phyloP scores from a whole-genome alignment of 1,140 invertebrate genomes.

The Artemia franciscana region DNA sequence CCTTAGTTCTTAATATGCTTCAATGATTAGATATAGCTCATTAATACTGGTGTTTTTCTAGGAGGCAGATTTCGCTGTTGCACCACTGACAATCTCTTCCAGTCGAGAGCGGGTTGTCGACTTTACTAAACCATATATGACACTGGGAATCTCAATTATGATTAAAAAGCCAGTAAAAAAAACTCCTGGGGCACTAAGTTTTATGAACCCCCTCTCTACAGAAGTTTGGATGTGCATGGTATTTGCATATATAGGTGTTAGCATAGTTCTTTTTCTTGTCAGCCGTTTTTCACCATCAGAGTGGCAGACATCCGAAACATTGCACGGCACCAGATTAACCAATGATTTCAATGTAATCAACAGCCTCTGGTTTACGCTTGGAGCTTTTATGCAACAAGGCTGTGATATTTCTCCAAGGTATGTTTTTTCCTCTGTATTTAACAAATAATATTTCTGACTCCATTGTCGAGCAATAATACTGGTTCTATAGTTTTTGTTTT shows the following conservation, averaged over 20 bases:
- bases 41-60: constrained; percentile 23
- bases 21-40: too few species aligned
- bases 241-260: constrained; percentile 87
- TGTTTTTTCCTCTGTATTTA: too few species aligned
- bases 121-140: constrained; percentile 94
- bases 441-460: too few species aligned
- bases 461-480: too few species aligned
- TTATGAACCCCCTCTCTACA: constrained; percentile 83
- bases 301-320: constrained; percentile 37
- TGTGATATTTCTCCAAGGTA: constrained; percentile 86
- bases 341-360: constrained; percentile 95
- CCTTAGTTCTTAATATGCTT: too few species aligned
- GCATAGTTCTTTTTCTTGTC: constrained; percentile 81
- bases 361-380: constrained; percentile 85
- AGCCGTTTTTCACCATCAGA: constrained; percentile 89
- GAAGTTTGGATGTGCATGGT: constrained; percentile 95
- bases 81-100: constrained; percentile 80
- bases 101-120: constrained; percentile 85
- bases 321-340: too few species aligned
- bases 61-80: constrained; percentile 91
- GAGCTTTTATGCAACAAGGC: constrained; percentile 94
- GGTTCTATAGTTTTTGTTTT: too few species aligned
- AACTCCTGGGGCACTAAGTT: constrained; percentile 81
- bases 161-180: constrained; percentile 88
- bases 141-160: constrained; percentile 88